Base-by-base conservation (phyloP, 2,888 invertebrate genomes). In the Notodonta ziczac region DNA sequence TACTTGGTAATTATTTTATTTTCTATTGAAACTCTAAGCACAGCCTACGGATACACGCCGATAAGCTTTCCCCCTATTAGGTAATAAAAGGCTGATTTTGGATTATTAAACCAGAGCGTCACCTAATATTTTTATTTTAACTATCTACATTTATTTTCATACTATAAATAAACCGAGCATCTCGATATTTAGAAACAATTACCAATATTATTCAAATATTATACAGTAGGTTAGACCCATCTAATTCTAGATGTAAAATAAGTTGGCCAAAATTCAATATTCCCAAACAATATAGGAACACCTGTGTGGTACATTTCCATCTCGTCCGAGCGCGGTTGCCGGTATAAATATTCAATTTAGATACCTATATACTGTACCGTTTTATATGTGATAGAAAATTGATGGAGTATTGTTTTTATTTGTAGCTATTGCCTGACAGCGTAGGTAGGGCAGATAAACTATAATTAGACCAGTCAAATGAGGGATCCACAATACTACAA, bases 231-330 rank as follows among this genome's bases (percentile, higher is more conserved):
- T 24, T 44, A 44, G 44, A 68, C 74, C 76, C 78, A 80, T 84
- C 85, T 86, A 86, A 86, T 87, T 83, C 83, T 73, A 79, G 78
- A 84, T 86, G 85, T 86, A 84, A 87, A 86, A 85, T 84, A 88
- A 87, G 80, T 86, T 78, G 81, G 77, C 77, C 77, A 73, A 83
- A 86, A 88, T 88, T 88, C 87, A 88, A 88, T 88, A 88, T 88
- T 81, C 83, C 82, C 82, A 78, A 87, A 87, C 87, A 87, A 86
- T 85, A 86, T 83, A 73, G 81, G 76, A 83, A 83, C 87, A 87
- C 86, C 86, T 86, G 87, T 13, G 56, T 56, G 56, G 42, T 56
- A 14, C 14, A 56, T 56, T 56, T 44, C 42, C 56, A 56, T 56
- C 44, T 14, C 42, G 72, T 56, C 69, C 65, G 73, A 70, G 67